phyloP scores from a whole-genome alignment of 1,140 invertebrate genomes.

The Drosophila seguyi region DNA sequence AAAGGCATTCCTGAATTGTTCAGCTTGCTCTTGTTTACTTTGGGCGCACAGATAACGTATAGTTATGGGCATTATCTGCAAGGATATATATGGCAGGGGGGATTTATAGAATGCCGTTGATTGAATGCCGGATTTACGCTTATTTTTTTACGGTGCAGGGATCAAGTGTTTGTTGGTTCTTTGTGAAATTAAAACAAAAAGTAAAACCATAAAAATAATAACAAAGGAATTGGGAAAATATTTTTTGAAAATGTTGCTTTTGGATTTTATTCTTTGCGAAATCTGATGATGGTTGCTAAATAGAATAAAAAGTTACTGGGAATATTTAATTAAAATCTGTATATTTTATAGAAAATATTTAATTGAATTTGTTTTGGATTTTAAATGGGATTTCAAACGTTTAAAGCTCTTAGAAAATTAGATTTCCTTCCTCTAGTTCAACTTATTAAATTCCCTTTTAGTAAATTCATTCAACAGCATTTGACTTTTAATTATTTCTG shows the following conservation, averaged over 20 bases:
- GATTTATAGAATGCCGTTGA: slow-evolving; percentile 51
- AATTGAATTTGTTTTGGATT: not conserved
- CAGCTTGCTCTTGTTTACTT: slow-evolving; percentile 46
- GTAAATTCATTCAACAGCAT: not conserved
- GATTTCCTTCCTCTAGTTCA: not conserved
- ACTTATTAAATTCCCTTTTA: not conserved
- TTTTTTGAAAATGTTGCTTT: not conserved
- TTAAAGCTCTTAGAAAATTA: not conserved
- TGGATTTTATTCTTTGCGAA: not conserved
- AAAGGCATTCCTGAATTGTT: slow-evolving; percentile 45
- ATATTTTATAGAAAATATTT: not conserved
- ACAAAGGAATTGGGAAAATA: not conserved
- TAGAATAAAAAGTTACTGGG: not conserved
- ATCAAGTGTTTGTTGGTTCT: slow-evolving; percentile 22
- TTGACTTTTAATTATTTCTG: not conserved
- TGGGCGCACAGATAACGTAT: slow-evolving; percentile 42
- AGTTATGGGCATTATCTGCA: slow-evolving; percentile 49
- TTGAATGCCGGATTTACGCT: slow-evolving; percentile 50
- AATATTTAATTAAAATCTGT: slow-evolving; percentile 9
- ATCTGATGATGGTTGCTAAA: slow-evolving; percentile 1
- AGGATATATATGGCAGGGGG: slow-evolving; percentile 21
- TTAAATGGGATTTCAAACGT: no score
- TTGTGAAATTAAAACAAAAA: slow-evolving; percentile 30
- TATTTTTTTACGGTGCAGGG: slow-evolving; percentile 19
- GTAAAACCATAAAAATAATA: slow-evolving; percentile 7